These are phyloP conservation scores for Cynopterus sphinx DNA, from an alignment of 2,797 vertebrate species.

Conservation along the genomic window DNA sequence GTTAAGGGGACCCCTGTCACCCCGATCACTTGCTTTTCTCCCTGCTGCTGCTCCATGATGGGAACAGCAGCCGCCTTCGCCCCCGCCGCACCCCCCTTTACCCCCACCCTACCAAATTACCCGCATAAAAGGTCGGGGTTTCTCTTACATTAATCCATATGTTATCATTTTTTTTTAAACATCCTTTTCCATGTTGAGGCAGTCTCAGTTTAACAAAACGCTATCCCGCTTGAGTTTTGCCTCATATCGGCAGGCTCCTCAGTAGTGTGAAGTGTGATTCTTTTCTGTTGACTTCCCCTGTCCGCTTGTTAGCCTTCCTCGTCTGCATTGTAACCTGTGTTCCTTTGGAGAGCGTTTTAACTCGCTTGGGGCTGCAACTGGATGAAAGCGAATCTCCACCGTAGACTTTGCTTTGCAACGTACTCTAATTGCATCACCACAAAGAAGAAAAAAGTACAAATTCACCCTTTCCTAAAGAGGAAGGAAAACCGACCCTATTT, in stretches of 20 bases:
- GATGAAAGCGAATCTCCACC: conserved; percentile 26
- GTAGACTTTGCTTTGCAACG: not conserved
- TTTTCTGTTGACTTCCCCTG: not conserved
- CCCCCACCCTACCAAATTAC: not conserved
- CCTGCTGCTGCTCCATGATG: not conserved
- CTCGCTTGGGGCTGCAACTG: not conserved
- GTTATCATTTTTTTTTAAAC: not conserved
- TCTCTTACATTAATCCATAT: not conserved
- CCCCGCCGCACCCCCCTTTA: no score
- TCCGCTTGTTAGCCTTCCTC: not conserved
- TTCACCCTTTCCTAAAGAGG: not conserved
- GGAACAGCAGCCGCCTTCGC: not conserved
- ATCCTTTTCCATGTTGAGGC: not conserved
- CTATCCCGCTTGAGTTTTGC: not conserved
- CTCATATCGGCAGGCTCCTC: not conserved
- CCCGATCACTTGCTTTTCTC: not conserved
- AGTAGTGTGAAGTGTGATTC: not conserved
- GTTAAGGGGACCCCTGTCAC: not conserved
- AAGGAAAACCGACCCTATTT: conserved; percentile 44
- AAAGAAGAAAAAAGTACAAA: not conserved
- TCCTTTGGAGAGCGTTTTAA: not conserved
- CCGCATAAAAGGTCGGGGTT: not conserved
- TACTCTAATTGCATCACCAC: not conserved
- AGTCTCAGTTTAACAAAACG: not conserved
- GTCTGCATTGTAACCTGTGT: accelerated